Evolutionary conservation across 2,888 invertebrate genomes (phyloP).

Genomic region (Xiphydria camelus): DNA sequence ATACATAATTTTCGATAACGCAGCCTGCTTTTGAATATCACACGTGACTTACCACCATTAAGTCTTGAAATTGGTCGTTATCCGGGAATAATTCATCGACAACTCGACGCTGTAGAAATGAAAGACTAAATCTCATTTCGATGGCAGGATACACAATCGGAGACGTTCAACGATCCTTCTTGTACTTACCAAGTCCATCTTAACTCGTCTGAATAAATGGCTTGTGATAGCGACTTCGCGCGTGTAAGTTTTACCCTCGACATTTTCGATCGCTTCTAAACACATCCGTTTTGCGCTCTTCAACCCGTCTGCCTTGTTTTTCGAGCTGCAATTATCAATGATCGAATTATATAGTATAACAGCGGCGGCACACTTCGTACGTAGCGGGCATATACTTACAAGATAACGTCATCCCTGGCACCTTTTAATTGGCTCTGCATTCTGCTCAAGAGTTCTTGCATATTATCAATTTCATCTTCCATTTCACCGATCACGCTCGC

Average conservation of each 20-base stretch:
- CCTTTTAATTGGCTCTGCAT: constrained; percentile 21
- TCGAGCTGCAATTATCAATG: constrained; percentile 30
- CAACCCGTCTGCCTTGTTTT: constrained; percentile 33
- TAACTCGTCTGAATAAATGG: constrained; percentile 32
- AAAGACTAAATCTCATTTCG: no score
- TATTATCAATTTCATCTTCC: constrained; percentile 24
- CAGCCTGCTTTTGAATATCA: not conserved
- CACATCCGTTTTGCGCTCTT: constrained; percentile 39
- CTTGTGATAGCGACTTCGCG: constrained; percentile 28
- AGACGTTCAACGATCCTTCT: no score
- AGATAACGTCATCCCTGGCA: constrained; percentile 30
- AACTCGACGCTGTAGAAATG: constrained; percentile 28
- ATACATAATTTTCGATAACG: not conserved
- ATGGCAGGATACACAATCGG: no score
- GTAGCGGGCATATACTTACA: constrained; percentile 41
- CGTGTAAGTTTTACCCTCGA: constrained; percentile 23
- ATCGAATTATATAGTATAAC: not conserved
- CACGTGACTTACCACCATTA: constrained; percentile 39
- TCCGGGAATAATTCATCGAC: constrained; percentile 40
- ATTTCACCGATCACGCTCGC: constrained; percentile 29
- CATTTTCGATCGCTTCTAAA: constrained; percentile 23
- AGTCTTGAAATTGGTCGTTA: constrained; percentile 30
- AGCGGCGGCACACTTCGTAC: not conserved
- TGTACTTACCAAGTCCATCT: constrained; percentile 41
- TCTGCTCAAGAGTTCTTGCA: constrained; percentile 18